Evolutionary conservation across 2,888 invertebrate genomes (phyloP), one percentile per base, ranked within the genome.

Genomic region (Philereme transversata): DNA sequence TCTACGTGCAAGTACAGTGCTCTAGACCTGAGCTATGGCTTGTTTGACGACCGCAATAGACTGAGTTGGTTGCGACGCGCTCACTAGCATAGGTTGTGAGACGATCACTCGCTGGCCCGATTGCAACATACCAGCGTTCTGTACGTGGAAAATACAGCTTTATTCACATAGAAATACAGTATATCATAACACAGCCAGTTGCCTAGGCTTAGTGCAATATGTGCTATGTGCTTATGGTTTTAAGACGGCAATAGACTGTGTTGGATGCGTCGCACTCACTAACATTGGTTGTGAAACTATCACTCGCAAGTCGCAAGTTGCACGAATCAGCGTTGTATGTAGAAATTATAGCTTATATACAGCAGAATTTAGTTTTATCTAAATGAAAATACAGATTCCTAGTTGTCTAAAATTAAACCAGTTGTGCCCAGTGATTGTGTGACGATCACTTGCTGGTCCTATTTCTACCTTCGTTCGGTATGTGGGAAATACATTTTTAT

Each of bases 101-200:
- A 88, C 88, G 62, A 90, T 87, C 81, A 92, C 90, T 69, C 91
- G 86, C 79, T 92, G 92, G 46, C 88, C 79, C 51, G 90, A 84
- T 75, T 92, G 92, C 74, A 92, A 90, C 80, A 92, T 90, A 66
- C 90, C 92, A 47, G 90, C 80, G 69, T 90, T 92, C 92, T 92
- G 88, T 65, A 34, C 51, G 45, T 58, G 52, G 60, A 55, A 57
- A 65, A 62, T 51, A 22, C 11, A 56, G 51, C 50, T 66, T 57
- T 69, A 69, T 67, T 38, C 33, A 46, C 51, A 58, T 51, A n/a
- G 8, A 8, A 5, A 56, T 47, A 65, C 35, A 44, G 54, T 52
- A 52, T 33, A 57, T 5, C 44, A 35, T 52, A 11, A 22, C 33
- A 35, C 40, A 40, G 40, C 40, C 4, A 22, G 6, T 7, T 6